Evolutionary conservation across 2,797 vertebrate species (phyloP).

Genomic region (Coluber constrictor): DNA sequence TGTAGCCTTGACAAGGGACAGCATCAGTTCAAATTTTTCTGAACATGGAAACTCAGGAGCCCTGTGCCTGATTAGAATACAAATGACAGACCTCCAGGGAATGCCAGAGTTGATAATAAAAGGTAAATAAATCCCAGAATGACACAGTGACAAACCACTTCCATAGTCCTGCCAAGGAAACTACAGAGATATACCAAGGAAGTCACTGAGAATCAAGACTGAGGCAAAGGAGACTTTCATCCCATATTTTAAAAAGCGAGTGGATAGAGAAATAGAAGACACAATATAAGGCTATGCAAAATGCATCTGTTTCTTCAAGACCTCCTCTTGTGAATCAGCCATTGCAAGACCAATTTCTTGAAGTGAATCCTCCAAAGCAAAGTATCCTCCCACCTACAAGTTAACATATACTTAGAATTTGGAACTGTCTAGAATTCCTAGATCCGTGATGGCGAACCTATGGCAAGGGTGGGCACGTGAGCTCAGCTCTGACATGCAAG

Average conservation of each 20-base stretch:
- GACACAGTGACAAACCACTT: neutral
- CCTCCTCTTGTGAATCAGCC: neutral
- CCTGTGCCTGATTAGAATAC: neutral
- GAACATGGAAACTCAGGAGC: neutral
- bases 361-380: neutral
- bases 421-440: neutral
- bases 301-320: neutral
- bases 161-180: neutral
- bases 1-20: neutral
- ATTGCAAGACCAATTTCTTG: neutral
- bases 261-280: neutral
- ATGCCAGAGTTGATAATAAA: neutral
- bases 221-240: neutral
- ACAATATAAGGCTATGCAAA: neutral
- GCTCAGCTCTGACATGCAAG: too few species aligned
- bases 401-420: neutral
- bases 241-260: neutral
- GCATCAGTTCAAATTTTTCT: neutral
- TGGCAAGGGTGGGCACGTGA: too few species aligned
- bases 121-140: neutral
- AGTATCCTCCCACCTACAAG: neutral
- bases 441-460: neutral
- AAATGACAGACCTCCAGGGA: neutral
- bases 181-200: neutral
- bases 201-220: neutral